Percentiles rank a stretch among this genome's conserved stretches.
phyloP scores from a whole-genome alignment of 2,888 invertebrate species.

The Spilosoma lubricipeda region DNA sequence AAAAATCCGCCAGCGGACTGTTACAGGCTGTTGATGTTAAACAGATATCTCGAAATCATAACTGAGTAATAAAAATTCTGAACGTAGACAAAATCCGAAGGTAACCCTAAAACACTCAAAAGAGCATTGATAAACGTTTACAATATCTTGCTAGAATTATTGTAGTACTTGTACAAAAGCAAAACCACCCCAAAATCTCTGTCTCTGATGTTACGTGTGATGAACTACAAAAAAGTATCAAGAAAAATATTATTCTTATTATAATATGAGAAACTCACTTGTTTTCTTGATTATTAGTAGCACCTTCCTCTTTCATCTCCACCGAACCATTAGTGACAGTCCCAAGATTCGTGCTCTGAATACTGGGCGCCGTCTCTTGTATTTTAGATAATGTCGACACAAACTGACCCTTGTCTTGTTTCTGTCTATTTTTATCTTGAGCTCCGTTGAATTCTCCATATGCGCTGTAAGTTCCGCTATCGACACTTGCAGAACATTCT shows the following conservation, averaged over 20 bases:
- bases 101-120: too few relatives aligned
- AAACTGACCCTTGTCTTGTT: constrained; percentile 82
- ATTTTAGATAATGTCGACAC: constrained; percentile 88
- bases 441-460: constrained; percentile 80
- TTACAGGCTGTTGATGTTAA: too few relatives aligned
- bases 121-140: not conserved
- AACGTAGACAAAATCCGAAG: too few relatives aligned
- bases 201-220: too few relatives aligned
- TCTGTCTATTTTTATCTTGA: constrained; percentile 73
- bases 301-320: constrained; percentile 67
- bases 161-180: not conserved
- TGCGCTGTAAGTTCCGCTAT: constrained; percentile 80
- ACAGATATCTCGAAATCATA: too few relatives aligned
- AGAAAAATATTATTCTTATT: too few relatives aligned
- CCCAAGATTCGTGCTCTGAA: constrained; percentile 72
- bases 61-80: too few relatives aligned
- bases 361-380: constrained; percentile 86
- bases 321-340: constrained; percentile 81
- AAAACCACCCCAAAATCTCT: not conserved
- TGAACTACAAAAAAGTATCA: too few relatives aligned
- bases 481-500: constrained; percentile 80
- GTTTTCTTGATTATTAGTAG: constrained; percentile 76
- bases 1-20: too few relatives aligned
- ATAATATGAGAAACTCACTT: constrained; percentile 64
- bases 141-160: not conserved